These are phyloP conservation scores for Agrilus biguttatus DNA, from an alignment of 2,888 invertebrate species.

Conservation along the genomic window DNA sequence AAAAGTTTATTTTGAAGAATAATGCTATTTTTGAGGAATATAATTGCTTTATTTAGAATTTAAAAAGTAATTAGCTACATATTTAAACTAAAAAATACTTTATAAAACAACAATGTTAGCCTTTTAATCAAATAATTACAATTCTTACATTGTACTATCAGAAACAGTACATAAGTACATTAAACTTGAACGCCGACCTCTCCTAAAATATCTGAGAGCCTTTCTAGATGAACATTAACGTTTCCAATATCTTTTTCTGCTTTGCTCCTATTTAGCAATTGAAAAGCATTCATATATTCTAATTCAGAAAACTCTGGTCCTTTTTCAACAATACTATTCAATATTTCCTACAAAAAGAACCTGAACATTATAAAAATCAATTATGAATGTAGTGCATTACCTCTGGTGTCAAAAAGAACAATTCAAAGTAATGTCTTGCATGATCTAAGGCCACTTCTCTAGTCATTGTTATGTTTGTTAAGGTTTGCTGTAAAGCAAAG, in stretches of 20 bases:
- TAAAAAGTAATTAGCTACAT: no score
- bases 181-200: constrained; percentile 70
- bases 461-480: constrained; percentile 72
- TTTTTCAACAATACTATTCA: constrained; percentile 69
- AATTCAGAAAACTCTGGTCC: constrained; percentile 78
- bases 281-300: constrained; percentile 77
- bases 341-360: constrained; percentile 52
- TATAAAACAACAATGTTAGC: no score
- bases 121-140: no score
- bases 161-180: neutral
- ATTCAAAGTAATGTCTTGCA: constrained; percentile 77
- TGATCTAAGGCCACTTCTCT: constrained; percentile 75
- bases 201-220: constrained; percentile 72
- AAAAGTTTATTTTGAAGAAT: no score
- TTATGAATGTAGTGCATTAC: constrained; percentile 29
- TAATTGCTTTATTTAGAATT: no score
- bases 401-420: constrained; percentile 70
- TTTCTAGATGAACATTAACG: constrained; percentile 56
- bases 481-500: constrained; percentile 68
- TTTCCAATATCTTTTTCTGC: constrained; percentile 36
- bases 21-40: no score
- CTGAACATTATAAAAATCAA: neutral
- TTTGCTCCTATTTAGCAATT: constrained; percentile 53
- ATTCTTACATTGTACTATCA: no score
- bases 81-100: no score